Evolutionary conservation across 2,888 invertebrate species (phyloP).

Genomic region (Galerucella calmariensis): DNA sequence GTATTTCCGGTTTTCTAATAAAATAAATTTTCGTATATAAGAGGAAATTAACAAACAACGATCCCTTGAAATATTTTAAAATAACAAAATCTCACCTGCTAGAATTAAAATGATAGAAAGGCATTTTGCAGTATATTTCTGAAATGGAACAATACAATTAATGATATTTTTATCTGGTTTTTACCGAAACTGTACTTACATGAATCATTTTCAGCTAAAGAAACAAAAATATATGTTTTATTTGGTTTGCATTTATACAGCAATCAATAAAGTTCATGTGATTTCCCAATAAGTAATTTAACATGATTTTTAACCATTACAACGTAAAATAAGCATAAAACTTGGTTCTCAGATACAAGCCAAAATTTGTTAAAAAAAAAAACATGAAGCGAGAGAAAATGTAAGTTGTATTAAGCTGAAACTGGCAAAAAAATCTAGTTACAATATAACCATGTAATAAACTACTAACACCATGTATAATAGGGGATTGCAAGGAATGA

Average conservation of each 20-base stretch:
- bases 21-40: too few relatives aligned
- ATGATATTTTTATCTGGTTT: neutral
- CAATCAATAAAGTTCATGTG: neutral
- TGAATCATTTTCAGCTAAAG: neutral
- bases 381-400: too few relatives aligned
- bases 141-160: neutral
- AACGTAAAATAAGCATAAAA: neutral
- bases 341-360: neutral
- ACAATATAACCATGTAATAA: too few relatives aligned
- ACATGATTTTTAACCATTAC: neutral
- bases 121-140: neutral
- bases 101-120: neutral
- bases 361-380: slow-evolving; percentile 48
- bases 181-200: neutral
- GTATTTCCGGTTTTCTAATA: too few relatives aligned
- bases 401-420: too few relatives aligned
- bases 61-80: too few relatives aligned
- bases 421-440: too few relatives aligned
- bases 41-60: too few relatives aligned
- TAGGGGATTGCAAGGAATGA: too few relatives aligned
- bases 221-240: too few relatives aligned
- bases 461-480: too few relatives aligned
- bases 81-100: neutral
- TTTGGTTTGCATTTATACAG: neutral
- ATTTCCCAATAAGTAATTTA: neutral